Percentiles rank a stretch among this genome's conserved stretches.
phyloP scores from a whole-genome alignment of 1,140 invertebrate species.

The Drosophila miranda region DNA sequence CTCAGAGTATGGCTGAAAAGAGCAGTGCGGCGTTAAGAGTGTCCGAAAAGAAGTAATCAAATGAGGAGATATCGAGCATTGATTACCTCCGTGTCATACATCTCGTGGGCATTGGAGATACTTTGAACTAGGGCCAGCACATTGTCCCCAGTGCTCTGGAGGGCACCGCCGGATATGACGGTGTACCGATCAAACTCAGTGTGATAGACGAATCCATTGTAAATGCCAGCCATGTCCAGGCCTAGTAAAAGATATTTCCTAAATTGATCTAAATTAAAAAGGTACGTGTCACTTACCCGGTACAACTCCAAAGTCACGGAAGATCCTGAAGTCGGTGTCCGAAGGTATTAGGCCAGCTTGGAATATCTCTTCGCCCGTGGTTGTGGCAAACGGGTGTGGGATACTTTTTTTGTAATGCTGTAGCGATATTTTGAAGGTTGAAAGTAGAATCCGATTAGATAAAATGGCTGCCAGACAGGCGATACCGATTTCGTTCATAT shows the following conservation, averaged over 20 bases:
- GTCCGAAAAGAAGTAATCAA: too few species aligned
- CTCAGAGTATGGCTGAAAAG: slow-evolving; percentile 52
- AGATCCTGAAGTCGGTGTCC: slow-evolving; percentile 94
- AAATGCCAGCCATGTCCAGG: slow-evolving; percentile 94
- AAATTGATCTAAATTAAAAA: neutral
- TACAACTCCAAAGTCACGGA: slow-evolving; percentile 86
- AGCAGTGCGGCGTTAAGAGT: too few species aligned
- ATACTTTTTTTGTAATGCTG: slow-evolving; percentile 91
- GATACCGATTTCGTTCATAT: slow-evolving; percentile 19
- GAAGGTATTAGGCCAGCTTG: slow-evolving; percentile 92
- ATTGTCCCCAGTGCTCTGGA: slow-evolving; percentile 92
- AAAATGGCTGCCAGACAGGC: slow-evolving; percentile 51
- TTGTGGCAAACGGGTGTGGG: slow-evolving; percentile 91
- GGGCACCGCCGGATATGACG: slow-evolving; percentile 89
- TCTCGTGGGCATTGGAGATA: slow-evolving; percentile 85
- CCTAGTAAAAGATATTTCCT: slow-evolving; percentile 11
- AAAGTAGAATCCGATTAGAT: slow-evolving; percentile 84
- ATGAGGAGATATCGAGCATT: too few species aligned
- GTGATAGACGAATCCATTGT: slow-evolving; percentile 96
- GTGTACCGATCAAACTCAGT: slow-evolving; percentile 91
- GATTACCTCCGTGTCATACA: slow-evolving; percentile 82
- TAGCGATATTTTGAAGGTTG: slow-evolving; percentile 34
- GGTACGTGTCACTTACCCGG: slow-evolving; percentile 56
- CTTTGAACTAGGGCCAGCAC: slow-evolving; percentile 87
- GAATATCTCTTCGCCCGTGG: slow-evolving; percentile 92